Percentiles rank a stretch among this genome's conserved stretches.
Evolutionary conservation across 2,888 invertebrate species (phyloP).

Genomic region (Antheraea yamamai): DNA sequence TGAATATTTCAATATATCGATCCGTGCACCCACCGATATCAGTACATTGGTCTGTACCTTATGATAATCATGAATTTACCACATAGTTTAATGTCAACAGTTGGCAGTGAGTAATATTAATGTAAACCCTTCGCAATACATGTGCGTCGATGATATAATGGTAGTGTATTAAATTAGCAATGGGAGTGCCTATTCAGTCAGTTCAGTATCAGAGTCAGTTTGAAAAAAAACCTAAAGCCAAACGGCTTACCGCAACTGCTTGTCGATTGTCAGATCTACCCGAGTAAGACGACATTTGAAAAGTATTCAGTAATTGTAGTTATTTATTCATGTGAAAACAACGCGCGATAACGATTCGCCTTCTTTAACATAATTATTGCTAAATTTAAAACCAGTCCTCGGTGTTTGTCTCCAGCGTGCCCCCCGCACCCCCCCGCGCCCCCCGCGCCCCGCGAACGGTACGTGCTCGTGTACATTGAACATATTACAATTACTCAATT

Average conservation of each 20-base stretch:
- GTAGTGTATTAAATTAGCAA: too few relatives aligned
- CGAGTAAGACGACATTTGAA: not conserved
- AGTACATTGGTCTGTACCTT: too few relatives aligned
- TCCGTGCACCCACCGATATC: too few relatives aligned
- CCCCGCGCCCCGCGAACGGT: not conserved
- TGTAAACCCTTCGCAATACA: too few relatives aligned
- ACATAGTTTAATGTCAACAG: too few relatives aligned
- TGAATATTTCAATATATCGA: too few relatives aligned
- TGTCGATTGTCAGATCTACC: not conserved
- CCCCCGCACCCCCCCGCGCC: not conserved
- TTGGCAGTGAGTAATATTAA: too few relatives aligned
- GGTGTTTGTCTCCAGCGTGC: not conserved
- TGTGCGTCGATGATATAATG: too few relatives aligned
- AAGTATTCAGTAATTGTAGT: not conserved
- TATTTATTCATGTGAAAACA: constrained; percentile 6
- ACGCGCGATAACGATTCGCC: constrained; percentile 18
- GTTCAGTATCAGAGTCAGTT: too few relatives aligned
- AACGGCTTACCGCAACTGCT: too few relatives aligned
- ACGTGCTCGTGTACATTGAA: not conserved
- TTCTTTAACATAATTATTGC: constrained; percentile 6
- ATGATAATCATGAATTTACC: too few relatives aligned
- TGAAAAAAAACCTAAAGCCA: not conserved
- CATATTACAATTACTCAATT: not conserved
- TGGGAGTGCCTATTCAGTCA: too few relatives aligned
- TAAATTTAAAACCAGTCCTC: not conserved